These are phyloP conservation scores for Daphoenositta chrysoptera DNA, from an alignment of 2,113 vertebrate species.

Conservation along the genomic window DNA sequence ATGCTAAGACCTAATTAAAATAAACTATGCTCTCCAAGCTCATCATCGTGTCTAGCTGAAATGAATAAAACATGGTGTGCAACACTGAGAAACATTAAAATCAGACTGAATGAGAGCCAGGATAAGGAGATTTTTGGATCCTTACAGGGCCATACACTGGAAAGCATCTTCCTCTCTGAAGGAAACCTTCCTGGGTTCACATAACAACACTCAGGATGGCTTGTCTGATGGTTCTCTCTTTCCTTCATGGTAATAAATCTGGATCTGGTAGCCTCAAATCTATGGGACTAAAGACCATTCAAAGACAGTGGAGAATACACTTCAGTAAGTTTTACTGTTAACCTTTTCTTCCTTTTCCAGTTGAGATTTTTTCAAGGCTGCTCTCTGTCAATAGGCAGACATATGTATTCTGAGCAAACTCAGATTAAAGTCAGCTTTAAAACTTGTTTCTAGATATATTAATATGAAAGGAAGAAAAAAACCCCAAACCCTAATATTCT, in stretches of 20 bases:
- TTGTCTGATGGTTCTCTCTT: not conserved
- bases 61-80: not conserved
- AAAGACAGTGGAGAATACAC: not conserved
- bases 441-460: not conserved
- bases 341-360: not conserved
- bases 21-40: not conserved
- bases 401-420: fast-evolving
- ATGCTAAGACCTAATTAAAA: not conserved
- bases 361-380: not conserved
- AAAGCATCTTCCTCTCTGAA: not conserved
- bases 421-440: not conserved
- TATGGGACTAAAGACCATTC: not conserved
- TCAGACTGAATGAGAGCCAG: not conserved
- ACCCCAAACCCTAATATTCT: not conserved
- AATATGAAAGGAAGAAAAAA: not conserved
- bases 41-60: not conserved
- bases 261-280: not conserved
- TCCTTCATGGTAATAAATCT: not conserved
- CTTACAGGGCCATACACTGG: fast-evolving
- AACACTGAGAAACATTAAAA: not conserved
- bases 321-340: not conserved
- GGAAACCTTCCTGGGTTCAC: not conserved
- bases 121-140: not conserved
- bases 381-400: not conserved
- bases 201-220: not conserved